phyloP scores from a whole-genome alignment of 92 coral and sea anemone genomes.

The Phenganax marumi region DNA sequence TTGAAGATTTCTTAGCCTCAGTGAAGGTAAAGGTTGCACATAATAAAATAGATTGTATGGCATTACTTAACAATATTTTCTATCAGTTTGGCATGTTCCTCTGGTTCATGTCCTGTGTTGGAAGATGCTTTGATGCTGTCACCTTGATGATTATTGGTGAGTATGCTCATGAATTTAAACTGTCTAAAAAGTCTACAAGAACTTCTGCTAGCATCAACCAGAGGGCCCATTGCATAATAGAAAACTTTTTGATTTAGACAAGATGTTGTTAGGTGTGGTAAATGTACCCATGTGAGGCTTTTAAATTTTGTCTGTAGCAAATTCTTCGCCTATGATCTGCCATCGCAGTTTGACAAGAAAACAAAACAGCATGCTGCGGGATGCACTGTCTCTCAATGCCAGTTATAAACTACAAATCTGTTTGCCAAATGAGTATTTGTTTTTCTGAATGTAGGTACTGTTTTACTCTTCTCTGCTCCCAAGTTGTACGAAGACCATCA shows the following conservation, averaged over 20 bases:
- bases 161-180: slow-evolving; percentile 14
- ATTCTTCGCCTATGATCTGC: too few relatives aligned
- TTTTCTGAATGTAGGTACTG: slow-evolving; percentile 47
- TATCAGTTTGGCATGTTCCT: slow-evolving; percentile 79
- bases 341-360: too few relatives aligned
- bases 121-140: slow-evolving; percentile 87
- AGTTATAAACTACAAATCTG: too few relatives aligned
- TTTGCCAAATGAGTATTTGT: too few relatives aligned
- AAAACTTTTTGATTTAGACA: too few relatives aligned
- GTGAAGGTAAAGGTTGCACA: slow-evolving; percentile 66
- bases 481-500: slow-evolving; percentile 90
- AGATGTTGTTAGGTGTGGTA: too few relatives aligned
- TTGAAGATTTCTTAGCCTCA: slow-evolving; percentile 91
- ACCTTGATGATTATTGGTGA: slow-evolving; percentile 78
- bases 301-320: slow-evolving; percentile 2
- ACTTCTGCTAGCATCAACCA: background rate
- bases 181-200: background rate
- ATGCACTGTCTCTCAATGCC: too few relatives aligned
- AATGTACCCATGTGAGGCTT: background rate
- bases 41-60: background rate
- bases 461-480: slow-evolving; percentile 72
- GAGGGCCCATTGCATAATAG: background rate
- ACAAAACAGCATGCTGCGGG: too few relatives aligned
- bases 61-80: background rate
- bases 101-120: slow-evolving; percentile 95